These are phyloP conservation scores for Axis porcinus DNA, from an alignment of 2,113 vertebrate genomes.

Conservation along the genomic window DNA sequence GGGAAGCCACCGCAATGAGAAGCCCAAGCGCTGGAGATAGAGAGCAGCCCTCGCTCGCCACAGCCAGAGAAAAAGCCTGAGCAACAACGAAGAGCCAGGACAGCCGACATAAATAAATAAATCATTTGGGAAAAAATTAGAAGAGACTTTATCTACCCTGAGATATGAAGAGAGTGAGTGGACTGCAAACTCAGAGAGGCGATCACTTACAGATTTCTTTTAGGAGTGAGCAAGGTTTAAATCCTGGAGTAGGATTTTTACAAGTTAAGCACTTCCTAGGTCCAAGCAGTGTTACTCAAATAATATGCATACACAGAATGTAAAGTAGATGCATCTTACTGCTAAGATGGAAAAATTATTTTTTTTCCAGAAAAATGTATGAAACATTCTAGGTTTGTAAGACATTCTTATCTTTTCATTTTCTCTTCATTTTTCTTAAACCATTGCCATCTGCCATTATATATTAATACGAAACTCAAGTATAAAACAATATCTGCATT, in stretches of 20 bases:
- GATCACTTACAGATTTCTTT: neutral
- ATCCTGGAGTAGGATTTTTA: neutral
- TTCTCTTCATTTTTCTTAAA: neutral
- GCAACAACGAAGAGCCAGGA: neutral
- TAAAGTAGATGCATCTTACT: neutral
- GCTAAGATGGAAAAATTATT: neutral
- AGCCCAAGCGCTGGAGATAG: fast-evolving
- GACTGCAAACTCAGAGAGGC: neutral
- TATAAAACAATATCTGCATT: neutral
- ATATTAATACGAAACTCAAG: neutral
- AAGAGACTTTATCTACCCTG: neutral
- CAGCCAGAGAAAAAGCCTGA: neutral
- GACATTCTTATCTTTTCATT: neutral
- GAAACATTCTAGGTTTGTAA: neutral
- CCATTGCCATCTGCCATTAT: neutral
- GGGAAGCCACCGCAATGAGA: neutral
- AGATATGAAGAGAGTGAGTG: neutral
- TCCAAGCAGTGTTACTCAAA: neutral
- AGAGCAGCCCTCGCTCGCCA: neutral
- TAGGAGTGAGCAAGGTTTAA: neutral
- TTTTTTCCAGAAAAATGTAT: neutral
- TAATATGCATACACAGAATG: neutral
- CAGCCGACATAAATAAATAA: neutral
- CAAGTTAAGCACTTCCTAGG: neutral
- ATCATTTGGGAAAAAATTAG: neutral